Percentiles rank a stretch among this genome's conserved stretches.
Evolutionary conservation across 2,888 invertebrate genomes (phyloP).

Genomic region (Acronicta alni): DNA sequence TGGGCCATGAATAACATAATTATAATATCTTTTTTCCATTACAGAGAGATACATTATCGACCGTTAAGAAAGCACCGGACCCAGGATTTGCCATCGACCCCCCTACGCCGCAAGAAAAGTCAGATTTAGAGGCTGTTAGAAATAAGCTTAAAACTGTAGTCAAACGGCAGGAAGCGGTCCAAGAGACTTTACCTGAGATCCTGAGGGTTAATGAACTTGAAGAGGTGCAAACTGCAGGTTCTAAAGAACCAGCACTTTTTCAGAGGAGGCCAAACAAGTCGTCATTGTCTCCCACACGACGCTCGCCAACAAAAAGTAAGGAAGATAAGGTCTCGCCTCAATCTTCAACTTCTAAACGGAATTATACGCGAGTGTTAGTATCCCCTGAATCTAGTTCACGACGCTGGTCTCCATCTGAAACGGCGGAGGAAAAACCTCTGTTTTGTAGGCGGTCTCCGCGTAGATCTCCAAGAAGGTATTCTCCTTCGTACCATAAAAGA

Average conservation of each 20-base stretch:
- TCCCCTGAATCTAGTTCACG: conserved; percentile 73
- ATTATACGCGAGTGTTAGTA: conserved; percentile 79
- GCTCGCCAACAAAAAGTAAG: conserved; percentile 33
- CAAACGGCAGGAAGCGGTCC: conserved; percentile 60
- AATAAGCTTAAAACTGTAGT: conserved; percentile 76
- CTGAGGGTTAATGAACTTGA: conserved; percentile 75
- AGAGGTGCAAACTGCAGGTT: conserved; percentile 74
- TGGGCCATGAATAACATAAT: neutral
- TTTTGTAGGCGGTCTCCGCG: conserved; percentile 74
- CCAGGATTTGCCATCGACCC: conserved; percentile 51
- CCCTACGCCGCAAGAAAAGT: conserved; percentile 56
- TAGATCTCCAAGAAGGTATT: conserved; percentile 66
- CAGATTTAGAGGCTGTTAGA: conserved; percentile 72
- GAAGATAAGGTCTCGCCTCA: conserved; percentile 35
- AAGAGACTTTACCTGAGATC: conserved; percentile 79
- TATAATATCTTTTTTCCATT: conserved; percentile 51
- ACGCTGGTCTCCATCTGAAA: conserved; percentile 60
- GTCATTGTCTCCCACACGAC: conserved; percentile 57
- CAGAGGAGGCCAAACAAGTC: conserved; percentile 78
- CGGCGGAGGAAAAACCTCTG: conserved; percentile 64
- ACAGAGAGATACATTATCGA: conserved; percentile 72
- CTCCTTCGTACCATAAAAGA: conserved; percentile 73
- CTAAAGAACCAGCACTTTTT: conserved; percentile 82
- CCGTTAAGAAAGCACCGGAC: conserved; percentile 47
- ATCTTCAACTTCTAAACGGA: conserved; percentile 60